phyloP scores from a whole-genome alignment of 2,888 invertebrate species.

The Cheilosia impressa region DNA sequence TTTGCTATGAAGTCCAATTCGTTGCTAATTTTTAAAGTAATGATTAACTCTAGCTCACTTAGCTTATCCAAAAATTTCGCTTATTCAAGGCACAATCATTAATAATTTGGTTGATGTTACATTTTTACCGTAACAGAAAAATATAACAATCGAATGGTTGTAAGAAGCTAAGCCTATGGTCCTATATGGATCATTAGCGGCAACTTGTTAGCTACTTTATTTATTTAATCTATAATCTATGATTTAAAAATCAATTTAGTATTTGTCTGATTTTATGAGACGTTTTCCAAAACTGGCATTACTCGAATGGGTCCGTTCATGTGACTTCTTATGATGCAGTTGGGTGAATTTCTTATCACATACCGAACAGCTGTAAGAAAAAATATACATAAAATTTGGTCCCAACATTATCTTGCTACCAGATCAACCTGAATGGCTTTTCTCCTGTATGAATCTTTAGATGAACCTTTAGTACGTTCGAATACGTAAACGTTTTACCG shows the following conservation, averaged over 20 bases:
- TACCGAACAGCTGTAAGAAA: slow-evolving; percentile 77
- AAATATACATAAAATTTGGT: not conserved
- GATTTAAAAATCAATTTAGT: not conserved
- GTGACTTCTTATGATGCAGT: slow-evolving; percentile 80
- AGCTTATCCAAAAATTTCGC: no score
- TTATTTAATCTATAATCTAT: not conserved
- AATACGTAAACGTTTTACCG: slow-evolving; percentile 80
- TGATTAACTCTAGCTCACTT: no score
- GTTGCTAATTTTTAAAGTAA: no score
- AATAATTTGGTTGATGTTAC: no score
- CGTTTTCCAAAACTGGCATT: not conserved
- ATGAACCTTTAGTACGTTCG: slow-evolving; percentile 81
- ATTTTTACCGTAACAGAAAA: no score
- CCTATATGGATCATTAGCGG: no score
- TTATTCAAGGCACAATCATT: no score
- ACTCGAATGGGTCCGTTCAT: slow-evolving; percentile 77
- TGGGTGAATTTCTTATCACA: slow-evolving; percentile 80
- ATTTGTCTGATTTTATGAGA: not conserved
- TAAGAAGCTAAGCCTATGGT: no score
- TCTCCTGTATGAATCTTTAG: slow-evolving; percentile 81
- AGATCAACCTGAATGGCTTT: slow-evolving; percentile 78
- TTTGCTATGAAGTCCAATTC: no score
- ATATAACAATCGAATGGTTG: no score
- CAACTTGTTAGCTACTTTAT: not conserved
- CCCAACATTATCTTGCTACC: not conserved